Percentiles rank a stretch among this genome's conserved stretches.
phyloP scores from a whole-genome alignment of 2,888 invertebrate species.

The Caenorhabditis panamensis region DNA sequence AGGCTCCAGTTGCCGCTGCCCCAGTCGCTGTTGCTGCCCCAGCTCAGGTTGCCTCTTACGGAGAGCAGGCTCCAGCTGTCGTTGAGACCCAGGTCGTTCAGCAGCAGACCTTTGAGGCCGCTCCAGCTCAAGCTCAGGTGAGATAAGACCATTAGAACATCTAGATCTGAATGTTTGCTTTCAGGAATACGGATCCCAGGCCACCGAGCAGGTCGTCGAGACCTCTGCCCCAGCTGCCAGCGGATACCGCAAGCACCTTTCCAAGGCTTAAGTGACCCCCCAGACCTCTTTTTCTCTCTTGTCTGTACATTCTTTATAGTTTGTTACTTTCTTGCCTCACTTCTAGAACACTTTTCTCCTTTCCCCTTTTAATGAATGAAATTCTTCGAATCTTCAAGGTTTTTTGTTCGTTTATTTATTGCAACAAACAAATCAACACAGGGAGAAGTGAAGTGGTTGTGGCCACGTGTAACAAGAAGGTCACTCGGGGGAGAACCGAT shows the following conservation, averaged over 20 bases:
- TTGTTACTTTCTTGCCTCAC: neutral
- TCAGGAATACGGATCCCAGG: slow-evolving; percentile 51
- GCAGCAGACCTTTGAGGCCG: slow-evolving; percentile 45
- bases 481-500: neutral
- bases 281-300: neutral
- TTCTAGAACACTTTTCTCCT: neutral
- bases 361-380: neutral
- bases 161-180: neutral
- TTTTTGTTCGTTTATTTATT: slow-evolving; percentile 1
- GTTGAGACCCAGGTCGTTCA: slow-evolving; percentile 20
- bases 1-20: slow-evolving; percentile 42
- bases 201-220: slow-evolving; percentile 55
- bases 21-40: slow-evolving; percentile 35
- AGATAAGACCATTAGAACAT: neutral
- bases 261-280: slow-evolving; percentile 9
- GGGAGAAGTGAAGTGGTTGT: neutral
- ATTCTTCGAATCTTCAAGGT: neutral
- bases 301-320: slow-evolving; percentile 22
- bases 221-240: slow-evolving; percentile 37
- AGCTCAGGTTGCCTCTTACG: slow-evolving; percentile 50
- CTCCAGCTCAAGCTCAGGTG: slow-evolving; percentile 46
- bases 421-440: slow-evolving; percentile 23
- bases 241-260: slow-evolving; percentile 50
- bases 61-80: slow-evolving; percentile 54
- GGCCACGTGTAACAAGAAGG: neutral